Evolutionary conservation across 2,888 invertebrate genomes (phyloP).

Genomic region (Tethea ocularis): DNA sequence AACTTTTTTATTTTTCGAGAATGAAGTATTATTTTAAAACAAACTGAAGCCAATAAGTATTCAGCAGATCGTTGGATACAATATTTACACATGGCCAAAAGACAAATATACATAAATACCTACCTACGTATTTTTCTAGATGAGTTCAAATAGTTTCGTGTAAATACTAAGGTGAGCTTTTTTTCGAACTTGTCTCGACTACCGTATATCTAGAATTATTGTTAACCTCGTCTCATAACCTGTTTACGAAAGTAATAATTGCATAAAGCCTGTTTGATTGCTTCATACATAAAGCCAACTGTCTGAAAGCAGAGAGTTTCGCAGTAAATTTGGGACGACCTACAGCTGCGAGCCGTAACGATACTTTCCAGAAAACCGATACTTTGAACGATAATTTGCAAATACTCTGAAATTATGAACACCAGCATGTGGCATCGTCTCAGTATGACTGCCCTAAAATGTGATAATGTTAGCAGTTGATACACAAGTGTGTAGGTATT

Average conservation of each 20-base stretch:
- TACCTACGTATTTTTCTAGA: no score
- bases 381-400: constrained; percentile 70
- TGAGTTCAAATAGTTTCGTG: no score
- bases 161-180: no score
- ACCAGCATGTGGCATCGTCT: constrained; percentile 54
- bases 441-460: constrained; percentile 35
- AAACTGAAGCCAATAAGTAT: no score
- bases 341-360: constrained; percentile 63
- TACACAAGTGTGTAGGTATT: no score
- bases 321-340: constrained; percentile 48
- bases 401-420: constrained; percentile 61
- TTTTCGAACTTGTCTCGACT: no score
- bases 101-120: no score
- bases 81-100: no score
- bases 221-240: background rate
- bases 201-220: background rate
- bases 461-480: background rate
- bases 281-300: background rate
- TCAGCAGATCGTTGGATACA: no score
- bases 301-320: background rate
- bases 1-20: no score
- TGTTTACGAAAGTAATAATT: background rate
- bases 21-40: no score
- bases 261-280: background rate
- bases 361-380: constrained; percentile 67